Evolutionary conservation across 2,888 invertebrate genomes (phyloP), one percentile per base, ranked within the genome.

Genomic region (Napeogenes inachia): DNA sequence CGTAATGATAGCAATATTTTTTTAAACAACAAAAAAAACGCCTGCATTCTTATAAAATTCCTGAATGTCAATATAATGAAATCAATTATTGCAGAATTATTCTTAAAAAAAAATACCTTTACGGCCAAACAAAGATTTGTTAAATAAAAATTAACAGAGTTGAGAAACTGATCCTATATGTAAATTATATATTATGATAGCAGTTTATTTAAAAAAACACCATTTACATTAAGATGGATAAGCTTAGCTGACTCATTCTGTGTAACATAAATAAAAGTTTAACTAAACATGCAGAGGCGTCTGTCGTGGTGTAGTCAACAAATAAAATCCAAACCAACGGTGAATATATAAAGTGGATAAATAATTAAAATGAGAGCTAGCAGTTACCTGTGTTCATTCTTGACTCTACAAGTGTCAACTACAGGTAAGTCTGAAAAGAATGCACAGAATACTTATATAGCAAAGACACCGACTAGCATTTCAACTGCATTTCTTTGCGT

Each of bases 351-450:
- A 13, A 13, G 47, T 47, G 8, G n/a, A 4, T 4, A 13, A 50
- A 50, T 30, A 50, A 8, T 50, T 21, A 10, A 47, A 30, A 30
- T 50, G 50, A 47, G 21, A 21, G 21, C 50, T 30, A 50, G 50
- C 50, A 65, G 35, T 68, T 69, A 69, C 68, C 68, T 69, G 68
- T 50, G 61, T 56, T 55, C 66, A 63, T 59, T 61, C 66, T 66
- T 60, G 68, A 57, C 47, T 45, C 55, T 54, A 59, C 57, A 57
- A 59, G 63, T 64, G 60, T 64, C 65, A 61, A 64, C 80, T 80
- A 85, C 84, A 79, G 81, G 88, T 84, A 88, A 72, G 71, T 87
- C 89, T 89, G 89, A 89, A 89, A 89, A 87, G 87, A 89, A 87
- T 87, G 89, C 89, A 89, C 84, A 89, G 89, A 89, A 84, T 64